These are phyloP conservation scores for Onychostruthus taczanowskii DNA, from an alignment of 2,113 vertebrate species.

Conservation along the genomic window DNA sequence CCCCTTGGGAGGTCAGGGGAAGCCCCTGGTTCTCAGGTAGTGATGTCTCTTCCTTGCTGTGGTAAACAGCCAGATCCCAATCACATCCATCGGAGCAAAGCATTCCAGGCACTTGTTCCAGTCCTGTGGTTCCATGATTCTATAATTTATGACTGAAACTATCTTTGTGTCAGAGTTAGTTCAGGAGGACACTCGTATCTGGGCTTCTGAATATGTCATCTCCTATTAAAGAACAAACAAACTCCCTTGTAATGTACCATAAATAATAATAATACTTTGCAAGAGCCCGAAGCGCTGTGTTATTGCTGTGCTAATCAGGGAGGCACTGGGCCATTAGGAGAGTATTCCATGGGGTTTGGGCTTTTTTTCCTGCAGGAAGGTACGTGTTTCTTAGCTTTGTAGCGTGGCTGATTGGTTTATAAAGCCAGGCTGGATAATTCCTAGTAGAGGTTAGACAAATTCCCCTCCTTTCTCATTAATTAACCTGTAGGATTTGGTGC, in stretches of 20 bases:
- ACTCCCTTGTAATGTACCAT: conserved; percentile 18
- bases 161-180: conserved; percentile 10
- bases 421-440: conserved; percentile 20
- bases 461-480: conserved; percentile 33
- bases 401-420: conserved; percentile 31
- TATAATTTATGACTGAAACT: neutral
- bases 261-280: conserved; percentile 27
- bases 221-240: conserved; percentile 36
- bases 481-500: conserved; percentile 33
- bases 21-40: neutral
- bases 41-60: neutral
- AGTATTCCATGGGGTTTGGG: neutral
- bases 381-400: neutral
- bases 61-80: neutral
- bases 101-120: neutral
- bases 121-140: neutral
- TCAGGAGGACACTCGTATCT: conserved; percentile 31
- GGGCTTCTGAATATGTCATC: neutral
- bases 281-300: neutral
- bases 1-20: neutral
- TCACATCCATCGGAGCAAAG: neutral
- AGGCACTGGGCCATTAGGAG: conserved; percentile 22
- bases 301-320: conserved; percentile 32
- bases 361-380: conserved; percentile 15
- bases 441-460: conserved; percentile 30